Percentiles rank a stretch among this genome's conserved stretches.
Conservation (phyloP, 2,113 vertebrate species). For the Vicugna pacos region DNA sequence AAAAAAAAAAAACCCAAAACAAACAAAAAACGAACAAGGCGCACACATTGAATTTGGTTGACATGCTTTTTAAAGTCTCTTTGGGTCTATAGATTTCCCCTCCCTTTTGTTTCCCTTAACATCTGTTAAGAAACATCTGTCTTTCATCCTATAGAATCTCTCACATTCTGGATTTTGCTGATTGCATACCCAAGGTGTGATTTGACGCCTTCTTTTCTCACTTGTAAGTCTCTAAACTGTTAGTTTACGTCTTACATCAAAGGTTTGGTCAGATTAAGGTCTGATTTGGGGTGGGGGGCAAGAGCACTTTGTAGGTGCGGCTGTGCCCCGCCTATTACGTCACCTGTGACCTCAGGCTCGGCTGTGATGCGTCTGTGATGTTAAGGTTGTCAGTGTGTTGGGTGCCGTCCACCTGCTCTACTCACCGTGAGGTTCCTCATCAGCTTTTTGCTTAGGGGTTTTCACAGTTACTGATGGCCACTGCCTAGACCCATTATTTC, state of each 20-base stretch:
- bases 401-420: background rate
- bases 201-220: background rate
- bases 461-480: background rate
- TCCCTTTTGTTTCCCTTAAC: background rate
- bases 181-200: background rate
- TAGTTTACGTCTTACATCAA: background rate
- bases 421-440: background rate
- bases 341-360: too few species aligned
- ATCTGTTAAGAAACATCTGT: background rate
- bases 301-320: background rate
- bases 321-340: background rate
- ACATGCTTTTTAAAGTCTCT: background rate
- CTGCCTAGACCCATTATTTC: background rate
- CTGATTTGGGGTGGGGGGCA: background rate
- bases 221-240: background rate
- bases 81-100: background rate
- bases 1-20: background rate
- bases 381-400: background rate
- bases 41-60: fast-evolving
- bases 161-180: conserved; percentile 49
- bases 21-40: background rate
- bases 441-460: background rate
- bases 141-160: conserved; percentile 15
- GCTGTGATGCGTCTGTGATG: background rate
- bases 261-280: background rate